phyloP scores from a whole-genome alignment of 2,113 vertebrate genomes.

The Ploceus nigricollis region DNA sequence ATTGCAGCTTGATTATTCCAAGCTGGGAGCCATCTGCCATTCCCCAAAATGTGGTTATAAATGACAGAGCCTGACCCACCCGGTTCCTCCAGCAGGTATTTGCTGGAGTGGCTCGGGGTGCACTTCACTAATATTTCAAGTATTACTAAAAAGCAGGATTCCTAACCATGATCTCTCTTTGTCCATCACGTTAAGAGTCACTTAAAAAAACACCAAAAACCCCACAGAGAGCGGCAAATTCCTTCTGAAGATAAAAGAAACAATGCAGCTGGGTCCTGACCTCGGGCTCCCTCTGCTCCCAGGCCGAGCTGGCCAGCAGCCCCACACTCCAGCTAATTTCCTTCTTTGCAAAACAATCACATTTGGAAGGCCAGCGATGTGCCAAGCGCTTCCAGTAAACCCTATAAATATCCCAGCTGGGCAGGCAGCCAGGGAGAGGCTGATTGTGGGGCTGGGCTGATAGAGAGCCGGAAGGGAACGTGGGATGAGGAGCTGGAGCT shows the following conservation, averaged over 20 bases:
- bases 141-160: background rate
- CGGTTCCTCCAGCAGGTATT: background rate
- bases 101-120: conserved; percentile 12
- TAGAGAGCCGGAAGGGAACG: conserved; percentile 11
- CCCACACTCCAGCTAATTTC: conserved; percentile 42
- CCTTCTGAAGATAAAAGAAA: conserved; percentile 58
- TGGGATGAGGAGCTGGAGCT: background rate
- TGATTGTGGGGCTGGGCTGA: conserved; percentile 33
- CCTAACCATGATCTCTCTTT: conserved; percentile 40
- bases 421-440: conserved; percentile 45
- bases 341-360: conserved; percentile 58
- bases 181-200: conserved; percentile 40
- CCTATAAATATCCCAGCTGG: conserved; percentile 60
- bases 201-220: background rate
- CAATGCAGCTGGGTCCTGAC: conserved; percentile 28
- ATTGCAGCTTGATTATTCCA: conserved; percentile 7
- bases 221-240: conserved; percentile 10
- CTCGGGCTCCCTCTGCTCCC: conserved; percentile 29
- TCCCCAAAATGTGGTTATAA: background rate
- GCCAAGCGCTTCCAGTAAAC: conserved; percentile 63
- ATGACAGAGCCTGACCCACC: background rate
- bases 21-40: conserved; percentile 9
- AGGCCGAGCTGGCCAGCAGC: conserved; percentile 43
- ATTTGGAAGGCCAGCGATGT: background rate
- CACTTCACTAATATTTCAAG: background rate